These are phyloP conservation scores for Mallotus villosus DNA, from an alignment of 2,797 vertebrate genomes.

Conservation along the genomic window DNA sequence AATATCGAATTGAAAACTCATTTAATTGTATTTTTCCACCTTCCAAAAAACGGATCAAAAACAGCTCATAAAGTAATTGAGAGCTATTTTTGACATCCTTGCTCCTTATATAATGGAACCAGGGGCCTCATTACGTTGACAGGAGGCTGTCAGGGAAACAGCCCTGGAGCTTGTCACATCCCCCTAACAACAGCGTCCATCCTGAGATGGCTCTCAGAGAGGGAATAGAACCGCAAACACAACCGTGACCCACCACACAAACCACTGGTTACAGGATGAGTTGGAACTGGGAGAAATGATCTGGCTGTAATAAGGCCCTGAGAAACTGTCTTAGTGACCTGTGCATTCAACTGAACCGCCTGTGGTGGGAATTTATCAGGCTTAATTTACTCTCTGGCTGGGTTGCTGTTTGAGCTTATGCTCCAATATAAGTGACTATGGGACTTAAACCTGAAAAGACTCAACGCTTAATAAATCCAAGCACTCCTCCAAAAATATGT, in stretches of 20 bases:
- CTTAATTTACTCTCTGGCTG: slow-evolving; percentile 57
- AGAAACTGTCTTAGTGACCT: slow-evolving; percentile 36
- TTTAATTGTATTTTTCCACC: background rate
- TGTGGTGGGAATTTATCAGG: slow-evolving; percentile 37
- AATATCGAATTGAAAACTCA: too few relatives aligned
- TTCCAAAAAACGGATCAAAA: background rate
- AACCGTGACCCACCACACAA: background rate
- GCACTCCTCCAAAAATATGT: slow-evolving; percentile 50
- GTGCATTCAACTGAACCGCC: slow-evolving; percentile 40
- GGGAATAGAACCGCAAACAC: background rate
- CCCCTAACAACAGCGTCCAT: background rate
- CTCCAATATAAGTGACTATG: slow-evolving; percentile 54
- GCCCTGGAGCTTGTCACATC: background rate
- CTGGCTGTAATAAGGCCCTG: slow-evolving; percentile 5
- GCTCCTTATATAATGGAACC: slow-evolving; percentile 3
- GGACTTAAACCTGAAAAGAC: slow-evolving; percentile 47
- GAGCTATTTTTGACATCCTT: slow-evolving; percentile 1
- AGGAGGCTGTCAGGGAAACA: slow-evolving; percentile 5
- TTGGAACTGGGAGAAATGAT: background rate
- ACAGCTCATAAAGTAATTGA: background rate
- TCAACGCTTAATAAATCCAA: slow-evolving; percentile 61
- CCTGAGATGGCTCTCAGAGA: slow-evolving; percentile 4
- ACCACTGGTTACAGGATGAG: background rate
- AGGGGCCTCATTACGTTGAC: slow-evolving; percentile 25
- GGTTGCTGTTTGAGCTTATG: slow-evolving; percentile 33